Conservation (phyloP, 2,888 invertebrate genomes). For the Lymantria monacha region DNA sequence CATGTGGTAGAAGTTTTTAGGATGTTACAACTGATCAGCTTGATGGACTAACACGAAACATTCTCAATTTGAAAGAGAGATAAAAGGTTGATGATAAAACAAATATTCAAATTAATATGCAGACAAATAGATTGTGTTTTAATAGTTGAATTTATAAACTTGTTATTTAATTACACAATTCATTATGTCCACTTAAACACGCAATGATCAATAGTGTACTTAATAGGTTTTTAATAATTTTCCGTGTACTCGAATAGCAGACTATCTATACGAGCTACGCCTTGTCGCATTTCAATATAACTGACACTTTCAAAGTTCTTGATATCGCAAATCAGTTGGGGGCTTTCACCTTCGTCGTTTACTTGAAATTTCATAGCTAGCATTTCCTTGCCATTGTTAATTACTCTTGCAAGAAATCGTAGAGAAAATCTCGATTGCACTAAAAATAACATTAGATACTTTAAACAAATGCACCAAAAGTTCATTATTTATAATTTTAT, state of each 20-base stretch:
- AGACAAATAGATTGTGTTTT: too few species aligned
- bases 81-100: too few species aligned
- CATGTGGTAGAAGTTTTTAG: too few species aligned
- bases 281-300: slow-evolving; percentile 27
- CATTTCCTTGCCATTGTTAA: background rate
- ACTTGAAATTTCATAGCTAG: slow-evolving; percentile 20
- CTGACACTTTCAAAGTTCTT: slow-evolving; percentile 20
- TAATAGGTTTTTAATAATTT: background rate
- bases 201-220: background rate
- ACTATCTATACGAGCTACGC: slow-evolving; percentile 23
- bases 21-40: too few species aligned
- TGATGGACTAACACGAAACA: too few species aligned
- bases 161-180: background rate
- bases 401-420: slow-evolving; percentile 13
- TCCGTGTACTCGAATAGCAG: slow-evolving; percentile 24
- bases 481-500: background rate
- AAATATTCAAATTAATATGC: too few species aligned
- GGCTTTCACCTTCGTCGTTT: slow-evolving; percentile 5
- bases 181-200: background rate
- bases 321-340: slow-evolving; percentile 16
- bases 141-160: background rate
- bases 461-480: background rate
- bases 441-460: background rate
- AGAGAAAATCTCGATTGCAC: slow-evolving; percentile 17
- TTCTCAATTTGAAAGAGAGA: too few species aligned